Conservation (phyloP, 2,888 invertebrate species). For the Incurvaria masculella region DNA sequence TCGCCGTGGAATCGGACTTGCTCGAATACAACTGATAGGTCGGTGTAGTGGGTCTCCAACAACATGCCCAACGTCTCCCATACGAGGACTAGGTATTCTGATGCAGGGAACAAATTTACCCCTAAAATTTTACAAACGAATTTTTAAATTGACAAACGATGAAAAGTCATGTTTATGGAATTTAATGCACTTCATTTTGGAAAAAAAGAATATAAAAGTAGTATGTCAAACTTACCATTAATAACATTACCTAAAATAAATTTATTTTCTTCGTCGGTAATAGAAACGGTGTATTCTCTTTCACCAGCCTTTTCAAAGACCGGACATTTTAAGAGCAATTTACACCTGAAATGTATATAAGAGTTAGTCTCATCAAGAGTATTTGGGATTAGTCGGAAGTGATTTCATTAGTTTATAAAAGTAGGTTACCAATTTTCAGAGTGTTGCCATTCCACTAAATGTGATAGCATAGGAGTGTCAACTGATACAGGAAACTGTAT, state of each 20-base stretch:
- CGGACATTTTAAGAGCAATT: slow-evolving; percentile 48
- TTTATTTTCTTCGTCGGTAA: slow-evolving; percentile 50
- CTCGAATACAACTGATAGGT: slow-evolving; percentile 49
- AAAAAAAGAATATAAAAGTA: not conserved
- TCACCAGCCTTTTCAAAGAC: slow-evolving; percentile 51
- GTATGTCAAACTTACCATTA: slow-evolving; percentile 55
- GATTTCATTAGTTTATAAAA: not conserved
- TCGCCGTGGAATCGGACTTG: slow-evolving; percentile 45
- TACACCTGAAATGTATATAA: slow-evolving; percentile 37
- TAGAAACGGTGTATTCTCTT: slow-evolving; percentile 34
- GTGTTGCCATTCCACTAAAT: slow-evolving; percentile 73
- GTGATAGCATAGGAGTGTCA: slow-evolving; percentile 70
- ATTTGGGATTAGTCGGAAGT: not conserved
- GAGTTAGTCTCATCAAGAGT: too few species aligned
- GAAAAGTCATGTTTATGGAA: too few species aligned
- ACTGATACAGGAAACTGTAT: slow-evolving; percentile 68
- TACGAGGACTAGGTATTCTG: slow-evolving; percentile 35
- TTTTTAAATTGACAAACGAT: too few species aligned
- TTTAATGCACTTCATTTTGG: too few species aligned
- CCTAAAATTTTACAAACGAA: too few species aligned
- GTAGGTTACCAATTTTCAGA: slow-evolving; percentile 52
- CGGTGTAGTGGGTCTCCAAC: slow-evolving; percentile 23
- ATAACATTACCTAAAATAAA: slow-evolving; percentile 52
- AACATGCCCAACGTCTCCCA: slow-evolving; percentile 38
- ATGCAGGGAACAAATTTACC: slow-evolving; percentile 44